phyloP scores from a whole-genome alignment of 2,797 vertebrate genomes.

The Choloepus didactylus region DNA sequence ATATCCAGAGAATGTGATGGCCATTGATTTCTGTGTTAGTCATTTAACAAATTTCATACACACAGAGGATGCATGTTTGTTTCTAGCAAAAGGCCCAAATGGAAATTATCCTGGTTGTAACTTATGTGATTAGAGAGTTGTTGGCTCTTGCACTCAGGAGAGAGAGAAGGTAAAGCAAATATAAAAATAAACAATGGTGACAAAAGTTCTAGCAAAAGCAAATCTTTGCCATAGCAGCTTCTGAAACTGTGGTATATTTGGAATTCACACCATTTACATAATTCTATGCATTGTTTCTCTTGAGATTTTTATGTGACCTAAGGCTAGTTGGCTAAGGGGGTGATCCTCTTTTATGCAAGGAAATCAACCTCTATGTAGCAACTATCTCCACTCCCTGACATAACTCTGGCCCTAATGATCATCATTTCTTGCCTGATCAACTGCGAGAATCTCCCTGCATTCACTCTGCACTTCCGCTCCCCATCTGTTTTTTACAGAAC shows the following conservation, averaged over 20 bases:
- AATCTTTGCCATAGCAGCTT: neutral
- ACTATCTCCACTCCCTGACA: neutral
- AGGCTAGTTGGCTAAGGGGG: neutral
- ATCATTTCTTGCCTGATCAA: neutral
- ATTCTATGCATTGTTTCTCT: neutral
- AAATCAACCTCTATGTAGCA: neutral
- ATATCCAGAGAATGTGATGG: neutral
- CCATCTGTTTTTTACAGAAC: neutral
- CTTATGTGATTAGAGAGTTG: neutral
- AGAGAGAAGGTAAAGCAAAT: conserved; percentile 12
- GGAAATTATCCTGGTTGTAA: neutral
- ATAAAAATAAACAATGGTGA: neutral
- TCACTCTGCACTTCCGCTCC: neutral
- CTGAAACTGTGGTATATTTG: neutral
- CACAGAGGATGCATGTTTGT: neutral
- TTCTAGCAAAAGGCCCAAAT: neutral
- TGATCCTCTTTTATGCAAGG: conserved; percentile 1
- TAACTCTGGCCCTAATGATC: neutral
- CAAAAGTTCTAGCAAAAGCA: neutral
- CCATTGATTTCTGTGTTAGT: conserved; percentile 46
- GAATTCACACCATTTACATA: neutral
- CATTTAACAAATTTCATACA: neutral
- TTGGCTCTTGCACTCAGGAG: conserved; percentile 8
- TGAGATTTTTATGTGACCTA: neutral
- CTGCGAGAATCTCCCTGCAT: neutral